phyloP scores from a whole-genome alignment of 1,140 invertebrate species.

The Pomacea maculata region DNA sequence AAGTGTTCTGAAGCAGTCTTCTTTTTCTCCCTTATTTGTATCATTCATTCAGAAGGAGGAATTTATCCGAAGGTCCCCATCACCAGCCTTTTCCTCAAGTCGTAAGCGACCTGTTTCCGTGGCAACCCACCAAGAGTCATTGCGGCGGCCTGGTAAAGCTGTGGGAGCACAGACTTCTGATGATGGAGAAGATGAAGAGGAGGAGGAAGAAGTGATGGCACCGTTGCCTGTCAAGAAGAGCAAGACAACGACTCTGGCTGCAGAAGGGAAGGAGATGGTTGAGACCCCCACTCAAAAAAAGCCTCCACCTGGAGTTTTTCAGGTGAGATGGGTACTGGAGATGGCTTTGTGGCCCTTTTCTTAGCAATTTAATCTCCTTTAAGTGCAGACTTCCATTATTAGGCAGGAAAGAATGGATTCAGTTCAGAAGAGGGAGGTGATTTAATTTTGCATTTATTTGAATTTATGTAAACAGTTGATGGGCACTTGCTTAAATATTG shows the following conservation, averaged over 20 bases:
- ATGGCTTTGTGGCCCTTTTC: too few relatives aligned
- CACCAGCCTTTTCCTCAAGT: background rate
- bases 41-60: background rate
- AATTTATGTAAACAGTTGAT: too few relatives aligned
- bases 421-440: too few relatives aligned
- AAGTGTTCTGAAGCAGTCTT: too few relatives aligned
- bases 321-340: background rate
- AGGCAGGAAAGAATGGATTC: too few relatives aligned
- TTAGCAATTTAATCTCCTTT: too few relatives aligned
- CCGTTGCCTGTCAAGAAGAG: background rate
- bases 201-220: conserved; percentile 8
- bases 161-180: too few relatives aligned
- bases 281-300: background rate
- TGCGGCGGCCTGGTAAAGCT: too few relatives aligned
- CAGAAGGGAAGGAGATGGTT: background rate
- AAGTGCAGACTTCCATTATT: too few relatives aligned
- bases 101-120: background rate
- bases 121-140: background rate
- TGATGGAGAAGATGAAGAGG: conserved; percentile 14
- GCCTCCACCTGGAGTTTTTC: conserved; percentile 17
- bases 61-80: background rate
- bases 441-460: too few relatives aligned
- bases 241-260: background rate
- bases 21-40: background rate
- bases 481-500: too few relatives aligned